Evolutionary conservation across 2,888 invertebrate species (phyloP), one percentile per base, ranked within the genome.

Genomic region (Oligia strigilis): DNA sequence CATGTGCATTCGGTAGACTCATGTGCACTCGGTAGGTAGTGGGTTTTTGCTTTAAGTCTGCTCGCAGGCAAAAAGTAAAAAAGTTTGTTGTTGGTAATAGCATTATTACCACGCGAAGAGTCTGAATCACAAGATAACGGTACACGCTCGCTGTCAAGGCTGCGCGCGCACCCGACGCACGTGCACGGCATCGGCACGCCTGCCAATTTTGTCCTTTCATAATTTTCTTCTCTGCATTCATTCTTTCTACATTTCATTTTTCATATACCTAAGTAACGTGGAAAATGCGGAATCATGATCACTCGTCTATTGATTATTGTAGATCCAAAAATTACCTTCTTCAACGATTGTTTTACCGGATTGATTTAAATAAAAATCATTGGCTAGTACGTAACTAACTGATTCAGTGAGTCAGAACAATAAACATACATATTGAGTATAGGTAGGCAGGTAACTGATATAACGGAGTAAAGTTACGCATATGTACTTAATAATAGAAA

Each of bases 91-190:
- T 76, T 75, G 72, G 66, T 87, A 83, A 82, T 70, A 73, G 13
- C 67, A 64, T 75, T 49, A 64, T 75, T 49, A 87, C 84, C 85
- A 82, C 76, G 79, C 84, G 75, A 77, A 67, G 14, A 75, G 46
- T 75, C 78, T 87, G 88, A 87, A 67, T 85, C 89, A 89, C 64
- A 43, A 62, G 29, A 75, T 89, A 89, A 78, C 89, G 85, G 88
- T 77, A 80, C 8, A 4, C 8, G 29, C 69, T 52, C 64, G 58
- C 75, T 66, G 40, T 77, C 79, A 77, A 86, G 88, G 81, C 8
- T 23, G 52, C n/a, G 71, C 78, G 36, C 17, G 73, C 29, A 62
- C 17, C 36, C 36, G 64, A 9, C 36, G 0, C 62, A 29, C 29
- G 62, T 2, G 62, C 29, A 29, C 62, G 29, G n/a, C n/a, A n/a